Conservation (phyloP, 2,888 invertebrate genomes). For the Heliconius sara region DNA sequence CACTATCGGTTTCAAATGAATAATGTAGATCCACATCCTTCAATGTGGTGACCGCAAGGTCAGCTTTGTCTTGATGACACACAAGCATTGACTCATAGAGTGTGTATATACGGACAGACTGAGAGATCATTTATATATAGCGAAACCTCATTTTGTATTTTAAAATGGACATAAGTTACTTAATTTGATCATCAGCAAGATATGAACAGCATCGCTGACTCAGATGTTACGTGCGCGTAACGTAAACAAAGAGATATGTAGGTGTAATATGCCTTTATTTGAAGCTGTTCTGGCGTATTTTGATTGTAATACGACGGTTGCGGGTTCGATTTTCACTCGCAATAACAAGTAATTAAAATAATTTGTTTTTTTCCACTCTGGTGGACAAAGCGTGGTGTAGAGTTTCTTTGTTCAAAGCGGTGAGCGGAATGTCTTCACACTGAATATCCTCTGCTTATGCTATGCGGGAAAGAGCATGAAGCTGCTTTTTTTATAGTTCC, state of each 20-base stretch:
- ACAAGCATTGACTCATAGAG: conserved; percentile 40
- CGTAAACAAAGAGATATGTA: conserved; percentile 25
- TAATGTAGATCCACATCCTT: conserved; percentile 25
- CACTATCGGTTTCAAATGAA: not conserved
- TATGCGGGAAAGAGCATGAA: not conserved
- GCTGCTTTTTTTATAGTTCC: not conserved
- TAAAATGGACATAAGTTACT: conserved; percentile 16
- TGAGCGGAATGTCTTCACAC: not conserved
- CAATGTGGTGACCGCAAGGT: conserved; percentile 58
- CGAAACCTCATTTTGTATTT: conserved; percentile 6
- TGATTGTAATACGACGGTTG: no score
- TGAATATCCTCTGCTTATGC: not conserved
- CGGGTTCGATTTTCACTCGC: no score
- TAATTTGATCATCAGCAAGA: not conserved
- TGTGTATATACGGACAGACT: not conserved
- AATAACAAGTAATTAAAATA: no score
- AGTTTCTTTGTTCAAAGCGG: no score
- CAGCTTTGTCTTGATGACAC: conserved; percentile 54
- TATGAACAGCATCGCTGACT: not conserved
- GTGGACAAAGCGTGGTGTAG: no score
- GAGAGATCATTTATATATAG: conserved; percentile 5
- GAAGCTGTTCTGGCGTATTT: no score
- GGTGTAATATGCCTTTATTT: not conserved
- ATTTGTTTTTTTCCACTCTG: no score
- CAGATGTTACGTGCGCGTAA: conserved; percentile 21